These are phyloP conservation scores for Crossoptilon crossoptilon DNA, from an alignment of 2,797 vertebrate species.

Conservation along the genomic window DNA sequence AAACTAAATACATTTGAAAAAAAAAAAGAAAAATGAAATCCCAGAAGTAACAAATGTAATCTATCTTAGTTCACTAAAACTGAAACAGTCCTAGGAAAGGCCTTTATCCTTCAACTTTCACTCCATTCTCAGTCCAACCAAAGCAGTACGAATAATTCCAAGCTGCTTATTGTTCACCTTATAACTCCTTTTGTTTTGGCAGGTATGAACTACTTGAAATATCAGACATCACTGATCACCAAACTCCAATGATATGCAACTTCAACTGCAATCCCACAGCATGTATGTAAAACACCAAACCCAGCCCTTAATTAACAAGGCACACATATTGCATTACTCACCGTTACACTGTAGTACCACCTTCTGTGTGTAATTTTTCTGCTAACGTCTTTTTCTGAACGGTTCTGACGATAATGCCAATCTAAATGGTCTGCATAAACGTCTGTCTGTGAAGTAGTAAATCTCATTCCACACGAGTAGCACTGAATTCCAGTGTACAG, in stretches of 20 bases:
- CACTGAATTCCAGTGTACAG: constrained; percentile 99
- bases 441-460: constrained; percentile 95
- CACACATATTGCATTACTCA: constrained; percentile 75
- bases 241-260: background rate
- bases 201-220: background rate
- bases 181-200: background rate
- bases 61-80: background rate
- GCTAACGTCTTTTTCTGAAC: constrained; percentile 95
- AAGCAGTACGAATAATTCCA: background rate
- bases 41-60: background rate
- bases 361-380: constrained; percentile 95
- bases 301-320: background rate
- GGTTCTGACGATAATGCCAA: constrained; percentile 98
- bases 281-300: background rate
- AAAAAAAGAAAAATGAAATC: background rate
- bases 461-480: constrained; percentile 98
- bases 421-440: constrained; percentile 98
- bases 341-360: constrained; percentile 96
- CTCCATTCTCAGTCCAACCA: background rate
- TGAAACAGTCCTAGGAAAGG: background rate
- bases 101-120: background rate
- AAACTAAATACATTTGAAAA: background rate
- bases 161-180: background rate
- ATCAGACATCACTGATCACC: background rate
- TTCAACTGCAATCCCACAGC: background rate